A percentile compares a stretch with the other conserved stretches of the same genome.
Conservation (phyloP, 2,113 vertebrate species). For the Rhagologus leucostigma region DNA sequence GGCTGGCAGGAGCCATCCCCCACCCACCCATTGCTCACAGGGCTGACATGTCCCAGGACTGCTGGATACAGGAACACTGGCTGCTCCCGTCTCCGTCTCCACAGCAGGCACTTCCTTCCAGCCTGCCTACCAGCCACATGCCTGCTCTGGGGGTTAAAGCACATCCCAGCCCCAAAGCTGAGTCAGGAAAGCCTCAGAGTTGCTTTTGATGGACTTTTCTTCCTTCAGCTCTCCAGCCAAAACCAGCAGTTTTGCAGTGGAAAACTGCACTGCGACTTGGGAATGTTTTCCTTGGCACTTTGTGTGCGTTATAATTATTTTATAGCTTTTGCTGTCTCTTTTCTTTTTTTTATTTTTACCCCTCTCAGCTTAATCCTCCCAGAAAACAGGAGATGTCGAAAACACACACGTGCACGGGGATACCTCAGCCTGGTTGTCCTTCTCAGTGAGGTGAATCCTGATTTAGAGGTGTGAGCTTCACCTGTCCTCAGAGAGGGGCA, state of each 20-base stretch:
- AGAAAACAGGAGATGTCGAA: neutral
- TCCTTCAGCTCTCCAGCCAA: neutral
- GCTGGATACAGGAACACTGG: neutral
- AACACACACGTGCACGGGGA: neutral
- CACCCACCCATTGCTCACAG: accelerated
- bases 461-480: neutral
- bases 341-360: no score
- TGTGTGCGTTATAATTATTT: neutral
- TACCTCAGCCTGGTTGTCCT: neutral
- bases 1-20: neutral
- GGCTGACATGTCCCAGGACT: neutral
- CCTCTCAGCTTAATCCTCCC: neutral
- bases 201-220: neutral
- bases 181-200: neutral
- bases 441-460: neutral
- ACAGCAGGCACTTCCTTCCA: neutral
- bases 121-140: neutral
- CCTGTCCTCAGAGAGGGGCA: neutral
- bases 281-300: neutral
- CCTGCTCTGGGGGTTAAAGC: neutral
- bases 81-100: neutral
- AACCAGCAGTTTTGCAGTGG: neutral
- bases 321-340: neutral
- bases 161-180: neutral
- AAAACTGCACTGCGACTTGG: neutral